Percentiles rank a stretch among this genome's conserved stretches.
These are phyloP conservation scores for Charaxes varanes DNA, from an alignment of 1,140 invertebrate genomes.

Conservation along the genomic window DNA sequence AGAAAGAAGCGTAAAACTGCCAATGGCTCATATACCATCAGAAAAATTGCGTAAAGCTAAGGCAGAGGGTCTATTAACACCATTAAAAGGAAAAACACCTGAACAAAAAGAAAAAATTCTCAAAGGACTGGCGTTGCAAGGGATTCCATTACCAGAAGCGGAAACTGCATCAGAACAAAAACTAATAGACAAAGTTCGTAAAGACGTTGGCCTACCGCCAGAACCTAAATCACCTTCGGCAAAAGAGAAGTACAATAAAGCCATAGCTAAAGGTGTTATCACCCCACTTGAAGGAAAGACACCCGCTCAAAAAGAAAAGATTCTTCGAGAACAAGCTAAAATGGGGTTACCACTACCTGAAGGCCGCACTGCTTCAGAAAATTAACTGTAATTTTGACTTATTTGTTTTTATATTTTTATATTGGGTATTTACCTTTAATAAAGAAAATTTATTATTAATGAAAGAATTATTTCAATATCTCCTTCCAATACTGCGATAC, in stretches of 20 bases:
- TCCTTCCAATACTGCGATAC: no score
- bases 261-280: constrained; percentile 21
- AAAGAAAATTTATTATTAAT: no score
- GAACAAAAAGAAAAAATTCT: constrained; percentile 33
- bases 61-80: constrained; percentile 17
- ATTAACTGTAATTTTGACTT: no score
- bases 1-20: constrained; percentile 4
- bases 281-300: constrained; percentile 25
- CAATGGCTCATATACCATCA: no score
- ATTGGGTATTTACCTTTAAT: no score
- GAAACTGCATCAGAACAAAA: constrained; percentile 35
- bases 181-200: constrained; percentile 28
- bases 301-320: constrained; percentile 24
- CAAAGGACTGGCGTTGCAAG: constrained; percentile 25
- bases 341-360: constrained; percentile 26
- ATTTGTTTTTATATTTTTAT: no score
- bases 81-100: constrained; percentile 19
- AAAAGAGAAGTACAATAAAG: constrained; percentile 27
- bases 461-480: no score
- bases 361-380: constrained; percentile 34
- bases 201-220: constrained; percentile 28
- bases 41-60: constrained; percentile 6
- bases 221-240: constrained; percentile 16
- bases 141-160: constrained; percentile 28
- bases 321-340: constrained; percentile 16